Conservation (phyloP, 2,888 invertebrate species). For the Autographa gamma region DNA sequence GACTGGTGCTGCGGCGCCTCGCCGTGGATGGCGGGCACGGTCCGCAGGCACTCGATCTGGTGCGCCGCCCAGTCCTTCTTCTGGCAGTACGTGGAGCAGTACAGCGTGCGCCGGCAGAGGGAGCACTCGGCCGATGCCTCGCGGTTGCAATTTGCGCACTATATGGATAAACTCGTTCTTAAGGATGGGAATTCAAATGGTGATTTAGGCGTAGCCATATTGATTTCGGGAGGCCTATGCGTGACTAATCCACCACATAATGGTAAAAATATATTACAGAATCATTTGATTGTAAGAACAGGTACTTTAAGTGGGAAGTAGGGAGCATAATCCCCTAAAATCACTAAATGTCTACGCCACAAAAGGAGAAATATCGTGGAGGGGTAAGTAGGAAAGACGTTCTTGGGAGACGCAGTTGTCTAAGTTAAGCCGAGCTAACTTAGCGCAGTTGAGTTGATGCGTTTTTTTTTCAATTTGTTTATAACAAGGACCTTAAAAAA, state of each 20-base stretch:
- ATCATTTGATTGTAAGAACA: background rate
- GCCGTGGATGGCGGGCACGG: slow-evolving; percentile 87
- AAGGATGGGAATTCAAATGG: background rate
- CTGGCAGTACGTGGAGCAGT: slow-evolving; percentile 97
- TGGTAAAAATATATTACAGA: background rate
- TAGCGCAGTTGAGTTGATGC: background rate
- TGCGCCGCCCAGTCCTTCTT: slow-evolving; percentile 96
- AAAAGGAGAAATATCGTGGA: background rate
- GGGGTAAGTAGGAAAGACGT: background rate
- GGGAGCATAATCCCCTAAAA: background rate
- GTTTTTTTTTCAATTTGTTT: background rate
- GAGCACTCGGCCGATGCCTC: slow-evolving; percentile 96
- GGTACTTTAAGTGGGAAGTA: background rate
- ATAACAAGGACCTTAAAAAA: background rate
- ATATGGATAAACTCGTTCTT: slow-evolving; percentile 31
- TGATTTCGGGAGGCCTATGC: background rate
- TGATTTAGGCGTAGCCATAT: background rate
- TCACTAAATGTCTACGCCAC: background rate
- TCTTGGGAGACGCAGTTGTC: background rate
- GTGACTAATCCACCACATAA: background rate
- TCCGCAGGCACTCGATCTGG: slow-evolving; percentile 95
- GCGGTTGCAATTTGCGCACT: slow-evolving; percentile 97
- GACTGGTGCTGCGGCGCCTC: slow-evolving; percentile 90
- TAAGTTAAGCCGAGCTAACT: background rate
- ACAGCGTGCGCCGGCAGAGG: slow-evolving; percentile 94